Evolutionary conservation across 2,113 vertebrate genomes (phyloP), one percentile per base, ranked within the genome.

Genomic region (Hydropotes inermis): DNA sequence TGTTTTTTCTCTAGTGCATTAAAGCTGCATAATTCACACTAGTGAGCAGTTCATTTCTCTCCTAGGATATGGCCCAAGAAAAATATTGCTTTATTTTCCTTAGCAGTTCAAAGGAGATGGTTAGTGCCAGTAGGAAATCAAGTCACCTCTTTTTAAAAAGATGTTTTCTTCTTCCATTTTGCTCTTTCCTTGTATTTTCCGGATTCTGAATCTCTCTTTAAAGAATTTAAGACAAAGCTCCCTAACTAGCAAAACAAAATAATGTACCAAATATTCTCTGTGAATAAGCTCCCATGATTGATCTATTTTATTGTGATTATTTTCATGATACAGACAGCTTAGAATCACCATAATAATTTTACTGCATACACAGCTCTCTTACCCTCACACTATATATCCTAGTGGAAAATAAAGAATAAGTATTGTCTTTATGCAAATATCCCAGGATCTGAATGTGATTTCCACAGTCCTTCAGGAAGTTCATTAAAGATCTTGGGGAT

Each of bases 31-130:
- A 85, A 94, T 64, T 96, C 79, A 76, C 79, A 87, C 8, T 10
- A 94, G 86, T 1, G 4, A 92, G 54, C 47, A 33, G 84, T 64
- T 94, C 74, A 55, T n/a, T 88, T 79, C 74, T 94, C 82, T 70
- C 94, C 50, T 60, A 78, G 57, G 60, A 78, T 23, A 45, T 1
- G 11, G 47, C 88, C 95, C 96, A 97, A 93, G 79, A 89, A 97
- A 97, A 97, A 98, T 94, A 97, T 33, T 91, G 54, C 91, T 95
- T 96, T 96, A 89, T 97, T 98, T 98, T 94, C 84, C 85, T 96
- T 94, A 54, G 45, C 14, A 87, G 55, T 96, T 97, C 97, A 98
- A 97, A 97, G 67, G 74, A 96, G 67, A 89, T 47, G 54, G 39
- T 52, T 87, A 43, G 58, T 27, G 39, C 74, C 78, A 83, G 86